These are phyloP conservation scores for Prionace glauca DNA, from an alignment of 2,797 vertebrate species.

Conservation along the genomic window DNA sequence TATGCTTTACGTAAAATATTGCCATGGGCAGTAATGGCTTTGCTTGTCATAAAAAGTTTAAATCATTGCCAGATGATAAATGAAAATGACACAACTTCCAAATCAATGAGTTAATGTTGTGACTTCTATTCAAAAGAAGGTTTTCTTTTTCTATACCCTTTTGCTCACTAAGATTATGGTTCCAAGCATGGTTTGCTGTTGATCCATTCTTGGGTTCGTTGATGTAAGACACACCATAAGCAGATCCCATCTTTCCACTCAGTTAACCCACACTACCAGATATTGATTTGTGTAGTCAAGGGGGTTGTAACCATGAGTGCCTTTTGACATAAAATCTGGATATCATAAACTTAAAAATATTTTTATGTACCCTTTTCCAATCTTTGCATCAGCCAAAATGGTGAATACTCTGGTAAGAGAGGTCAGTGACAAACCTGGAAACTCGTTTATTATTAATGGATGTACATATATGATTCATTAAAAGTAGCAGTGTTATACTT, in stretches of 20 bases:
- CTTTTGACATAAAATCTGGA: neutral
- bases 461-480: neutral
- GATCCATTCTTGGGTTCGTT: neutral
- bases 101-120: neutral
- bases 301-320: neutral
- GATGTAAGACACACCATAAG: neutral
- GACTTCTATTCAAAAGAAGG: neutral
- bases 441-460: neutral
- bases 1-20: neutral
- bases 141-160: neutral
- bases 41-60: constrained; percentile 3
- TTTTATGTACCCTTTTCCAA: neutral
- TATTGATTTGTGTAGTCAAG: neutral
- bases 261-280: neutral
- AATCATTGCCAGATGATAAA: neutral
- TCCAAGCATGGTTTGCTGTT: neutral
- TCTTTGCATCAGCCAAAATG: neutral
- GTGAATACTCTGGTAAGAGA: neutral
- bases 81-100: neutral
- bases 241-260: neutral
- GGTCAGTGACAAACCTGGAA: neutral
- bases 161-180: neutral
- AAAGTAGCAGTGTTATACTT: neutral
- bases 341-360: neutral
- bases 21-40: neutral